These are phyloP conservation scores for Cranoglanis bouderius DNA, from an alignment of 2,113 vertebrate species.

Conservation along the genomic window DNA sequence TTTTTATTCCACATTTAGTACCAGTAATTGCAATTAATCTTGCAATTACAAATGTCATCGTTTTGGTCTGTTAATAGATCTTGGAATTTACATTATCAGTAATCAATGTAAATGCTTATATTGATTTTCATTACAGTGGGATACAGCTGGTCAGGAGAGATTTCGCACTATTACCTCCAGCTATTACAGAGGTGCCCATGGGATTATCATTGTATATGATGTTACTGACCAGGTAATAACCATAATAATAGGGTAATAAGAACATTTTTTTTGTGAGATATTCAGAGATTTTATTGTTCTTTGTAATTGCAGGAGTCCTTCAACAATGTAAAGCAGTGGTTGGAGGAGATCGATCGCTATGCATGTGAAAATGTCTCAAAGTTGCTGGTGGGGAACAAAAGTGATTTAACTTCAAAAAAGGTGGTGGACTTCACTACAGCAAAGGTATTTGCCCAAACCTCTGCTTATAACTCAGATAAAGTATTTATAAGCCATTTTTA, in stretches of 20 bases:
- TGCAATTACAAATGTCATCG: neutral
- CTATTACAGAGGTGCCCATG: slow-evolving; percentile 97
- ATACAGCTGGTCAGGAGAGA: slow-evolving; percentile 95
- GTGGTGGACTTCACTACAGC: slow-evolving; percentile 94
- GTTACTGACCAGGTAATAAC: slow-evolving; percentile 90
- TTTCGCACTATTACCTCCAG: slow-evolving; percentile 98
- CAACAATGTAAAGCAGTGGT: slow-evolving; percentile 95
- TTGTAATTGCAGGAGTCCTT: slow-evolving; percentile 84
- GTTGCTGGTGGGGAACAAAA: slow-evolving; percentile 97
- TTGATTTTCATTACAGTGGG: slow-evolving; percentile 78
- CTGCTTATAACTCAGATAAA: neutral
- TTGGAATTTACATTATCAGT: neutral
- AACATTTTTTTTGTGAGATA: neutral
- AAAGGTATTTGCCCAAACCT: slow-evolving; percentile 75
- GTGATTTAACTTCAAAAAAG: slow-evolving; percentile 91
- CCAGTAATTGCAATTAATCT: neutral
- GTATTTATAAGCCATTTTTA: neutral
- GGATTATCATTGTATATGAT: slow-evolving; percentile 97
- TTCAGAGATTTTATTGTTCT: neutral
- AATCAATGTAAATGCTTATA: neutral
- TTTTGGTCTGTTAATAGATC: neutral
- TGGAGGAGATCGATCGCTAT: slow-evolving; percentile 96
- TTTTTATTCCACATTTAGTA: neutral
- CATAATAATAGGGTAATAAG: neutral
- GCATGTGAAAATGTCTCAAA: slow-evolving; percentile 96